Conservation (phyloP, 1,140 invertebrate species). For the Cydia pomonella region DNA sequence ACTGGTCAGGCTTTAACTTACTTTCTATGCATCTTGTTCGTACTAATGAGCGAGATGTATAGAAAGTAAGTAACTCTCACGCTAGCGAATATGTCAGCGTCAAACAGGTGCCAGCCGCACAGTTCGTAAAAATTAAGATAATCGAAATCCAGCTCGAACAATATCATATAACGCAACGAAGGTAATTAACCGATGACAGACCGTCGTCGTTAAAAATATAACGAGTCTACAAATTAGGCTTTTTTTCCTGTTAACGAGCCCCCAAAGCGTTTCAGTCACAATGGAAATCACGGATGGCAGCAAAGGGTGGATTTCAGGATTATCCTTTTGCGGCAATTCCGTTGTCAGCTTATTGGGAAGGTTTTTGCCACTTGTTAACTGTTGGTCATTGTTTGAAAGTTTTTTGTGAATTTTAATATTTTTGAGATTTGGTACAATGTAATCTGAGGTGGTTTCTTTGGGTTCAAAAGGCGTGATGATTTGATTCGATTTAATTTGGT, state of each 20-base stretch:
- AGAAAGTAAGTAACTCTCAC: no score
- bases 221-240: slow-evolving; percentile 16
- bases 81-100: no score
- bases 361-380: not conserved
- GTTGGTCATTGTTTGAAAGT: not conserved
- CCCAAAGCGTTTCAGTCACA: not conserved
- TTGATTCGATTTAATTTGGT: not conserved
- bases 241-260: slow-evolving; percentile 1
- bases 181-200: slow-evolving; percentile 34
- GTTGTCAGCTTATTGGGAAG: not conserved
- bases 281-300: slow-evolving; percentile 5
- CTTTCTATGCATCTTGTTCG: no score
- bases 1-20: no score
- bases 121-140: slow-evolving; percentile 38
- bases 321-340: not conserved
- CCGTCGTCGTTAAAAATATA: not conserved
- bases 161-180: slow-evolving; percentile 43
- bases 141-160: slow-evolving; percentile 38
- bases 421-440: not conserved
- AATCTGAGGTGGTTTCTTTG: not conserved
- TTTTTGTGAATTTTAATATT: slow-evolving; percentile 5
- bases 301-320: slow-evolving; percentile 4
- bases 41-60: no score
- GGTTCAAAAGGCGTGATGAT: not conserved
- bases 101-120: no score